Evolutionary conservation across 2,797 vertebrate genomes (phyloP), one percentile per base, ranked within the genome.

Genomic region (Peromyscus melanophrys): DNA sequence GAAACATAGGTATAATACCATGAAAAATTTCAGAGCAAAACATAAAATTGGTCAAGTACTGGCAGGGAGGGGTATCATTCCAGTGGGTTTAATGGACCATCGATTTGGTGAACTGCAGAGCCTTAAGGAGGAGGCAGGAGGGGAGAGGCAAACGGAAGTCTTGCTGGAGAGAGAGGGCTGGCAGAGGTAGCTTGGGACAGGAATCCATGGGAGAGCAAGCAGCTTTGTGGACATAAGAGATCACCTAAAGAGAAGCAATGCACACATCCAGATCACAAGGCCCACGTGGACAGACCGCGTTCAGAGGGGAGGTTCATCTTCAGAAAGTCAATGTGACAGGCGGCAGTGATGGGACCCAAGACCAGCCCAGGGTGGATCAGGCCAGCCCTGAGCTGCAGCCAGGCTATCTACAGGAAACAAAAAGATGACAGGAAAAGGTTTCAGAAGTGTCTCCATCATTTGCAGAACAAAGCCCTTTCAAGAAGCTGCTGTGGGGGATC

Each of bases 141-240:
- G 90, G 82, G 37, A 95, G 71, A 98, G 69, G 96, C 92, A 87
- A 97, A 98, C 59, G 96, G 92, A 96, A 98, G 96, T 98, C 97
- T 97, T 92, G 1, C 97, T 98, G 96, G 97, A 97, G 98, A 98
- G 98, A 96, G 96, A 93, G 98, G 98, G 96, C 98, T 95, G 97
- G 98, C 97, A 98, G 99, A 99, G 99, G 99, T 99, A 99, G 99
- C 98, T 99, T 97, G 98, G 98, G 99, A 99, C 97, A 98, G 97
- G 98, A 98, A 98, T 98, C 98, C 98, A 93, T 77, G 95, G 96
- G 98, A 98, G 98, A 98, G 96, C 96, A 98, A 98, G 98, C 96
- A 97, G 98, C 98, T 97, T 98, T 95, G 96, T 97, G 96, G 97
- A 98, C 98, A 96, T 97, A 97, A 89, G 97, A 98, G 90, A 98